Base-by-base conservation (phyloP, 2,888 invertebrate species). In the Acleris cristana region DNA sequence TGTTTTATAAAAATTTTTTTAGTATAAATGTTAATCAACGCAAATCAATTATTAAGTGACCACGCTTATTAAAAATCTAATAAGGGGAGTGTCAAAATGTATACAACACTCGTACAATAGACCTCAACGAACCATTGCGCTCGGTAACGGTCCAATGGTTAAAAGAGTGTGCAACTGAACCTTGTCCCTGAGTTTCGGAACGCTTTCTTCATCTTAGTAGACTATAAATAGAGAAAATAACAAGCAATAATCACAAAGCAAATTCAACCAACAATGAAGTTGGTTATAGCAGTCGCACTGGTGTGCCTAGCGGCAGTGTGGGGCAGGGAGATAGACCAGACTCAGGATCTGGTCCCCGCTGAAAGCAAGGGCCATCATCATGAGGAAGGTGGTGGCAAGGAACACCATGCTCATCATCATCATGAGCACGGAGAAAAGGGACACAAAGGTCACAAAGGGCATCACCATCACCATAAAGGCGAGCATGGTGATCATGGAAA, bases 401-500 rank as follows among this genome's bases (percentile, higher is more conserved):
- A 90, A 48, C 92, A 92, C 64, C 91, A 92, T 30, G 86, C 79
- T 1, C 81, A 92, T 52, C 92, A 92, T 63, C 91, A 92, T 57
- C 91, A 91, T 60, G 87, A 90, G 16, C 92, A 92, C 48, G 91
- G 87, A 0, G 82, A 86, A 30, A 87, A 90, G 56, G 92, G 87
- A 34, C 88, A 90, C 73, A 91, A 92, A 73, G 92, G 91, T 2
- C 91, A 92, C 71, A 89, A 92, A 74, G 89, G 87, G n/a, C 90
- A 90, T 72, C 92, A 92, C 57, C 92, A 92, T 55, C 91, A 92
- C 65, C 90, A 92, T 69, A 90, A 92, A 64, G 91, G 92, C 1
- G 89, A 92, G 0, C 90, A 92, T 12, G 88, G 87, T 10, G 78
- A 91, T 54, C 90, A 92, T 68, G 89, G 88, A 2, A 89, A 90